Evolutionary conservation across 2,797 vertebrate species (phyloP), one percentile per base, ranked within the genome.

Genomic region (Lagocephalus sceleratus): DNA sequence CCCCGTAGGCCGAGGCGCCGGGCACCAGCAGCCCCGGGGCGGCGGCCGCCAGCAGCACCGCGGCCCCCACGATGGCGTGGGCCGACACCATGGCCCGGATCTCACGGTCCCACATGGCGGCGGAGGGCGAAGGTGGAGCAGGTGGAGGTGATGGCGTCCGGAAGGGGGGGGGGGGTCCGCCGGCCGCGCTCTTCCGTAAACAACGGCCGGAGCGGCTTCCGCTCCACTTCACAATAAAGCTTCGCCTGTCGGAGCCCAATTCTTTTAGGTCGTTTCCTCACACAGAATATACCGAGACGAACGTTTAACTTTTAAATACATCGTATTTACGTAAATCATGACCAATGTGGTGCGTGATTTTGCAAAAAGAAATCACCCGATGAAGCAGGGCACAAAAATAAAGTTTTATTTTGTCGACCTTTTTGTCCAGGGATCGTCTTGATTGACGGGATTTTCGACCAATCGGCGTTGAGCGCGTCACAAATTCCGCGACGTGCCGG

Each of bases 91-190:
- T 92, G 79, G 91, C 90, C 83, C 90, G 76, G 51, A 95, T 85
- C 40, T 94, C 96, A n/a, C 84, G 85, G 72, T 94, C 93, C 90
- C 90, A 95, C 97, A 99, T 98, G 42, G 40, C 42, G 77, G 2
- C 6, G 7, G 19, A 35, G 11, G n/a, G n/a, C n/a, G n/a, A n/a
- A n/a, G n/a, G n/a, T n/a, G n/a, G n/a, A n/a, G n/a, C n/a, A n/a
- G n/a, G n/a, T n/a, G n/a, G n/a, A n/a, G n/a, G n/a, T n/a, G n/a
- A n/a, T n/a, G n/a, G n/a, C n/a, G n/a, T n/a, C n/a, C n/a, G n/a
- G n/a, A n/a, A n/a, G n/a, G n/a, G n/a, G n/a, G n/a, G n/a, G n/a
- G n/a, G n/a, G n/a, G n/a, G n/a, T n/a, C n/a, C n/a, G n/a, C n/a
- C 11, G 38, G 38, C 6, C 4, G 38, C 16, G 6, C 15, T 9